A percentile compares a stretch with the other conserved stretches of the same genome.
Evolutionary conservation across 2,888 invertebrate species (phyloP).

Genomic region (Hirtodrosophila histrioides): DNA sequence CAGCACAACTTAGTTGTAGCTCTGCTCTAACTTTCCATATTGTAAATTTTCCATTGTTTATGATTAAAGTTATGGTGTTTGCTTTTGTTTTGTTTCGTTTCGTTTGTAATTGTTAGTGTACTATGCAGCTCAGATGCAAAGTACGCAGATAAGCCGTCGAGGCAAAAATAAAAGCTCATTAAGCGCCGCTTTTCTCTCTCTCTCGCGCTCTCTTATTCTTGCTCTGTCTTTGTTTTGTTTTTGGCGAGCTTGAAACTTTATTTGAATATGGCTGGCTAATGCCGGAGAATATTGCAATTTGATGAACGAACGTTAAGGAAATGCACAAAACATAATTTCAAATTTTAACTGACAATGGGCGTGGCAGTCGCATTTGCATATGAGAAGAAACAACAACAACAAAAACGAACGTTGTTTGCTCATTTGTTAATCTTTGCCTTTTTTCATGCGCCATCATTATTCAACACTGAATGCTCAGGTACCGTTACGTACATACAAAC

Average conservation of each 20-base stretch:
- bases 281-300: conserved; percentile 36
- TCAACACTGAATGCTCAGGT: conserved; percentile 73
- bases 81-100: conserved; percentile 42
- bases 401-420: conserved; percentile 54
- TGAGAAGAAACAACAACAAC: conserved; percentile 35
- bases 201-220: not conserved
- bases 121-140: conserved; percentile 51
- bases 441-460: conserved; percentile 64
- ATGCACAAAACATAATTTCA: conserved; percentile 40
- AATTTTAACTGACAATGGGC: conserved; percentile 62
- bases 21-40: conserved; percentile 60
- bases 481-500: conserved; percentile 62
- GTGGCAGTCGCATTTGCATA: conserved; percentile 64
- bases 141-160: conserved; percentile 48
- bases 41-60: conserved; percentile 74
- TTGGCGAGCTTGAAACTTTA: conserved; percentile 15
- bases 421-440: conserved; percentile 64
- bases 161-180: conserved; percentile 44
- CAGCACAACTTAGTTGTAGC: conserved; percentile 12
- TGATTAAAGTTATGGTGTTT: conserved; percentile 64
- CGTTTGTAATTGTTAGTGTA: conserved; percentile 7
- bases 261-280: conserved; percentile 1
- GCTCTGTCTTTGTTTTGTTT: not conserved
- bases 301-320: conserved; percentile 35
- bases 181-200: conserved; percentile 16